Evolutionary conservation across 2,113 vertebrate genomes (phyloP).

Genomic region (Callionymus lyra): DNA sequence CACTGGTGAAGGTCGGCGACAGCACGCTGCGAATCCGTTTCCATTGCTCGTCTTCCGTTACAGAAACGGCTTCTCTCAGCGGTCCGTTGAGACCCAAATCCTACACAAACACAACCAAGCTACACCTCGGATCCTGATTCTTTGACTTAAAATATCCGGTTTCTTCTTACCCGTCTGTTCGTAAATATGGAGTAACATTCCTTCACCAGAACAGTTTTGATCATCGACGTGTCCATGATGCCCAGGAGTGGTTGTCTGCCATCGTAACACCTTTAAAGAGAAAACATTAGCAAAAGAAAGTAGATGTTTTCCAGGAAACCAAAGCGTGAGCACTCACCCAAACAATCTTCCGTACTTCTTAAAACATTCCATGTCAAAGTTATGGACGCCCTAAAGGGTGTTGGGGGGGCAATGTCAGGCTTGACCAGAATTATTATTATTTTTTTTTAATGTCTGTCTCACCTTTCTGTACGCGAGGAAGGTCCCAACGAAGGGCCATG

Average conservation of each 20-base stretch:
- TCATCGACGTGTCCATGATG: constrained; percentile 55
- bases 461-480: constrained; percentile 53
- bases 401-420: constrained; percentile 4
- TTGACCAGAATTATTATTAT: not conserved
- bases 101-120: constrained; percentile 36
- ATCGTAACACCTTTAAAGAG: constrained; percentile 47
- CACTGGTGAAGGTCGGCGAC: constrained; percentile 76
- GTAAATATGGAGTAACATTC: constrained; percentile 62
- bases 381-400: constrained; percentile 40
- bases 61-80: constrained; percentile 22
- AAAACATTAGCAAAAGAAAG: not conserved
- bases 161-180: constrained; percentile 46
- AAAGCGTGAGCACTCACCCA: constrained; percentile 52
- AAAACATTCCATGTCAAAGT: constrained; percentile 59
- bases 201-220: constrained; percentile 64
- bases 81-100: constrained; percentile 42
- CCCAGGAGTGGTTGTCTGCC: constrained; percentile 56
- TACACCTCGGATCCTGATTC: too few species aligned
- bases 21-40: constrained; percentile 70
- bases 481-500: constrained; percentile 66
- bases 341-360: constrained; percentile 66
- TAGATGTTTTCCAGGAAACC: not conserved
- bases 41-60: constrained; percentile 71
- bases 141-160: too few species aligned
- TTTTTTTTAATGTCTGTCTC: constrained; percentile 21